Evolutionary conservation across 2,888 invertebrate species (phyloP), one percentile per base, ranked within the genome.

Genomic region (Drosophila mercatorum): DNA sequence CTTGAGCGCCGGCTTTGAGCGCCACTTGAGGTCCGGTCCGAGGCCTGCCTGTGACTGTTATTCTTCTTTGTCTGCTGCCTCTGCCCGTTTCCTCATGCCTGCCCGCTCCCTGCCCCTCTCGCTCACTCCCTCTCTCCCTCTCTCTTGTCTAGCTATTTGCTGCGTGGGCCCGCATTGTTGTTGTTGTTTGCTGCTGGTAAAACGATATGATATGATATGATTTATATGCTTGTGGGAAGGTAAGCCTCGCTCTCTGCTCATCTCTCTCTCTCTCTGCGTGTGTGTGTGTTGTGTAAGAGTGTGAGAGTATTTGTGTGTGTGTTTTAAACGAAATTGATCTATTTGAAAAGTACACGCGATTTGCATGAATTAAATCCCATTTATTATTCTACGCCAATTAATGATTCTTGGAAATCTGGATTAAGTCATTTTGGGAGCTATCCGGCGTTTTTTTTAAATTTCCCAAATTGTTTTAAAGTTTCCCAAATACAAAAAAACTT

Each of bases 131-230:
- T n/a, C n/a, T 47, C 14, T 3, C n/a, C 10, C 40, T 22, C 56
- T 41, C 12, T 5, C 4, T 14, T 11, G 49, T 43, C 38, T 28
- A 58, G 56, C 36, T 64, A 59, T 72, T 61, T 60, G 62, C 47
- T 77, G 84, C 85, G 89, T 83, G 83, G 88, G 89, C 88, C 73
- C 72, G 81, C 89, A 87, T 78, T 75, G 72, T 62, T 80, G 68
- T 74, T 78, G 73, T 75, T 75, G 34, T 34, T 75, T 78, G 6
- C 7, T 34, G 62, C 60, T 62, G 72, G 72, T 81, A 78, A 72
- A 65, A 59, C 60, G 67, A 76, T 80, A 56, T 71, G 66, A 76
- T 70, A 58, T 56, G 60, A 59, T 66, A 80, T 69, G 69, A 62
- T 64, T 49, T 75, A 41, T 49, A 40, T 36, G 28, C 36, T 1